Base-by-base conservation (phyloP, 2,797 vertebrate genomes). In the Diceros bicornis region DNA sequence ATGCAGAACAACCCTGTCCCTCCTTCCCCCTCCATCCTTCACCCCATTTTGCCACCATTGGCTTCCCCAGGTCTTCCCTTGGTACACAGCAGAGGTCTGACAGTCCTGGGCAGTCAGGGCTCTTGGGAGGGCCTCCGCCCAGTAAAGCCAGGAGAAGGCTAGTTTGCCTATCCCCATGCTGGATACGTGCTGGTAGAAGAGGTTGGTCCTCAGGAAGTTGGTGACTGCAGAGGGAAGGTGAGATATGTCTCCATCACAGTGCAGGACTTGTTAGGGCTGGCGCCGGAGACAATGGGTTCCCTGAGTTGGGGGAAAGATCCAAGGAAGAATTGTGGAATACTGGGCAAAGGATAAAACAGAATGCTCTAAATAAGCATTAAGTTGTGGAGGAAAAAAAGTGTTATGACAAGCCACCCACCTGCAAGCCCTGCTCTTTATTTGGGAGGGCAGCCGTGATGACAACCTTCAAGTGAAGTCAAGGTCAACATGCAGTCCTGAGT, bases 391-490 rank as follows among this genome's bases (percentile, higher is more conserved):
- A 14, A 90, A 93, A 86, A 77, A 47, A 27, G 37, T 5, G 37
- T 29, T 11, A 66, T 10, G 64, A 72, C 64, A 79, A 79, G 64
- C 25, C 61, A 52, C 59, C 14, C 66, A 86, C 74, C 78, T 95
- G 69, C 55, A 29, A 37, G n/a, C 72, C n/a, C 68, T 50, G 64
- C 61, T 57, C 50, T 91, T 37, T 68, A 32, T 75, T 81, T n/a
- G 79, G 74, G 57, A 94, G 81, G 62, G 59, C 21, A 79, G 68
- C 50, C 2, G 1, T 69, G 44, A 68, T 4, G 64, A 41, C 91
- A 86, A 87, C 41, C 89, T 97, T 77, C 4, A 47, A 83, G 69
- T 7, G 55, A 94, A 96, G 90, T 21, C 96, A 61, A 81, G 95
- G 84, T 96, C 97, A 89, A 52, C 71, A 4, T 72, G 29, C 20